These are phyloP conservation scores for Orchesellides sinensis DNA, from an alignment of 2,888 invertebrate genomes.

Conservation along the genomic window DNA sequence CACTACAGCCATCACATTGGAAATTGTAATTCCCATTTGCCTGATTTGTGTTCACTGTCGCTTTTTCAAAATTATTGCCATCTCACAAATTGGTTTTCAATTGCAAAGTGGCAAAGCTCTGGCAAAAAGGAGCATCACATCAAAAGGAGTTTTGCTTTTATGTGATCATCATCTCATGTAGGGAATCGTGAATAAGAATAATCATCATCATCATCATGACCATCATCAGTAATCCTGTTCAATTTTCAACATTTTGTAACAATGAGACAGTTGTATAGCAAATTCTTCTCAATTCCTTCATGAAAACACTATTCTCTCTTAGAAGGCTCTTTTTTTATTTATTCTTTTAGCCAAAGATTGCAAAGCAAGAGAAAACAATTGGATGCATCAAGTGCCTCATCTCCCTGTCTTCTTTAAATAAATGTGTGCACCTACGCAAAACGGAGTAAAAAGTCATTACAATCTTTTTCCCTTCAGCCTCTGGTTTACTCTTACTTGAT, in stretches of 20 bases:
- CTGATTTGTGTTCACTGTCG: conserved; percentile 24
- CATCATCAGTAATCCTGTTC: background rate
- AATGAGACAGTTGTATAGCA: background rate
- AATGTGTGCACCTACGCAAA: too few relatives aligned
- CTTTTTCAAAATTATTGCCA: conserved; percentile 15
- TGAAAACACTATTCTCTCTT: background rate
- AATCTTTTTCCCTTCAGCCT: conserved; percentile 33
- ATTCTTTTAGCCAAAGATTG: too few relatives aligned
- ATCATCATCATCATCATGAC: background rate
- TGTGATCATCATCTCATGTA: background rate
- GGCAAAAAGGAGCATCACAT: background rate
- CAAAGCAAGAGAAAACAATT: background rate
- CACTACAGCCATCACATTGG: conserved; percentile 21
- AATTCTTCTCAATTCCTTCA: background rate
- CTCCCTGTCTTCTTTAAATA: background rate
- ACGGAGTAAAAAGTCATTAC: conserved; percentile 47
- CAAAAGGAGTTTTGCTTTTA: background rate
- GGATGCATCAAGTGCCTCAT: background rate
- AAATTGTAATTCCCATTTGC: conserved; percentile 32
- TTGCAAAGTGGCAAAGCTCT: background rate
- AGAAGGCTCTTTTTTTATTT: background rate
- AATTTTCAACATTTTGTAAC: background rate
- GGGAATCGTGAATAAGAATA: background rate
- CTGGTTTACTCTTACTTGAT: conserved; percentile 48
- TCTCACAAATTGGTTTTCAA: conserved; percentile 38